Percentiles rank a stretch among this genome's conserved stretches.
Conservation (phyloP, 35 echinoderm and acorn worm genomes). For the Nesometra sesokonis region DNA sequence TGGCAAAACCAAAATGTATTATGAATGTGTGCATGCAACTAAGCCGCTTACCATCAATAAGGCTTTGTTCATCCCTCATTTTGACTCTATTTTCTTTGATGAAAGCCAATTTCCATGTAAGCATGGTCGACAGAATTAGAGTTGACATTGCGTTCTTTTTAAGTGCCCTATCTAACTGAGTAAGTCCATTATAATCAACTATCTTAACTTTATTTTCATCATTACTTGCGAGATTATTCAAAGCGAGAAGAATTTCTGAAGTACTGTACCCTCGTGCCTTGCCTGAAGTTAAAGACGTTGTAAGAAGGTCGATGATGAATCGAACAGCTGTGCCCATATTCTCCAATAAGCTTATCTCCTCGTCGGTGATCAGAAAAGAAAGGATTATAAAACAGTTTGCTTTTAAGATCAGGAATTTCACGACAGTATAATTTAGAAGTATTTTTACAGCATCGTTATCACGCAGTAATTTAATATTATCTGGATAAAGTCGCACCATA, state of each 20-base stretch:
- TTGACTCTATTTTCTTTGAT: constrained; percentile 38
- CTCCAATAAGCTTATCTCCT: constrained; percentile 48
- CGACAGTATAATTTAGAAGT: constrained; percentile 17
- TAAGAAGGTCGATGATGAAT: constrained; percentile 58
- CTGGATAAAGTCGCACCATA: constrained; percentile 22
- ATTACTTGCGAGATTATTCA: constrained; percentile 73
- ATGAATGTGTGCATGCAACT: no score
- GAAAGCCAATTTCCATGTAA: constrained; percentile 77
- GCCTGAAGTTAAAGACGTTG: constrained; percentile 36
- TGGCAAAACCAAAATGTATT: no score
- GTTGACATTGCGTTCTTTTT: constrained; percentile 17
- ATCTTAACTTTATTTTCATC: constrained; percentile 85
- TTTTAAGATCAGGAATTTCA: constrained; percentile 48
- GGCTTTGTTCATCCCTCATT: constrained; percentile 30
- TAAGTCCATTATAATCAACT: constrained; percentile 50
- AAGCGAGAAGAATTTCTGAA: constrained; percentile 55
- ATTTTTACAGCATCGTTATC: constrained; percentile 19
- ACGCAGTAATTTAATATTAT: constrained; percentile 33
- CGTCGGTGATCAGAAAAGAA: constrained; percentile 54
- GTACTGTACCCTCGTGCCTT: constrained; percentile 57
- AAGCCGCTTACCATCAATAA: constrained; percentile 53
- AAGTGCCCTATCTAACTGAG: constrained; percentile 43
- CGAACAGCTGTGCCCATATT: constrained; percentile 26
- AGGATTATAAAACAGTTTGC: constrained; percentile 48
- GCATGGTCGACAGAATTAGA: constrained; percentile 34